These are phyloP conservation scores for Stercorarius parasiticus DNA, from an alignment of 2,113 vertebrate genomes.

Conservation along the genomic window DNA sequence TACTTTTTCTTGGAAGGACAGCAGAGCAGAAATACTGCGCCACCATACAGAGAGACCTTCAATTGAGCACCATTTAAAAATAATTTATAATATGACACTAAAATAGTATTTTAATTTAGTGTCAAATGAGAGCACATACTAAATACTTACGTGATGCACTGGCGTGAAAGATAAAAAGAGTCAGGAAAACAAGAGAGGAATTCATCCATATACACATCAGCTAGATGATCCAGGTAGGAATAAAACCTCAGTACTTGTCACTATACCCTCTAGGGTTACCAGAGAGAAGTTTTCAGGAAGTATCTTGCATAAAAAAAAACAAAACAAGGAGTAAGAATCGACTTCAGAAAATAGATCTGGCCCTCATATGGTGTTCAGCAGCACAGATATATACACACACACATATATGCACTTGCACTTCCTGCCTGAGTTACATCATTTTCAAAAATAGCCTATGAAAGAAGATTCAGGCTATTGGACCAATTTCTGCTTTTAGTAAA, in stretches of 20 bases:
- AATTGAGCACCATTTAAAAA: neutral
- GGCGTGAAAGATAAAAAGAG: neutral
- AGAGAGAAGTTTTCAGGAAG: neutral
- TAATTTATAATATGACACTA: neutral
- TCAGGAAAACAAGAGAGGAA: neutral
- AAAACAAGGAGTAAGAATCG: neutral
- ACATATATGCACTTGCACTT: neutral
- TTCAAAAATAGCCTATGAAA: slow-evolving; percentile 16
- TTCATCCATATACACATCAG: neutral
- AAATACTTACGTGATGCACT: neutral
- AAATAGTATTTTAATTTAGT: neutral
- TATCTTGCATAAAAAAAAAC: neutral
- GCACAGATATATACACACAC: neutral
- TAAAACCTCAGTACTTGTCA: neutral
- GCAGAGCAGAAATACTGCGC: neutral
- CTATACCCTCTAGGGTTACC: neutral
- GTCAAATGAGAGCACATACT: neutral
- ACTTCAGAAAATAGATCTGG: neutral
- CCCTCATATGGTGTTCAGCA: slow-evolving; percentile 12
- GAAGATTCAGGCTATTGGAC: neutral
- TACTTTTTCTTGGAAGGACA: neutral
- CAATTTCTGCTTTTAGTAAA: slow-evolving; percentile 7
- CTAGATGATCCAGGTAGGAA: neutral
- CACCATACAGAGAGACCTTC: neutral
- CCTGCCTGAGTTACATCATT: neutral